Base-by-base conservation (phyloP, 2,797 vertebrate species). In the Hafferia zeledoni region DNA sequence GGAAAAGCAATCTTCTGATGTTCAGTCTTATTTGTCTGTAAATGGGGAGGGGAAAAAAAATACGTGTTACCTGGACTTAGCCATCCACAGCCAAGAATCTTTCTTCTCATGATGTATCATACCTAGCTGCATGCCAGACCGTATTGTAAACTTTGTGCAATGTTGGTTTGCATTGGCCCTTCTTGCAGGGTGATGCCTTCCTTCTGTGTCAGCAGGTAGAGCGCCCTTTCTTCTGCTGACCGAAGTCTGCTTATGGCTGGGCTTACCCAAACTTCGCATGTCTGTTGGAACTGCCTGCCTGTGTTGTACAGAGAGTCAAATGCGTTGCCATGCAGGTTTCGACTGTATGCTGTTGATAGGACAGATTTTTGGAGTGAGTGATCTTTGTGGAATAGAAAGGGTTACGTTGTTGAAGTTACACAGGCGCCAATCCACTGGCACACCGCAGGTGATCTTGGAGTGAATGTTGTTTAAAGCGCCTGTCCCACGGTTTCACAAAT, bases 381-480 rank as follows among this genome's bases (percentile, higher is more conserved):
- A 19, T 46, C 19, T 35, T 23, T 53, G 67, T 53, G 64, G 91
- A 63, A 27, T 6, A 28, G 18, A 75, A 95, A 87, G 86, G 75
- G 83, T 75, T 92, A 86, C 35, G 30, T 39, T 83, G 90, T 43
- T 76, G 76, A 56, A 77, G 92, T 87, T 93, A 25, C 88, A 31
- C 61, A 55, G 93, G 92, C 93, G 89, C 96, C 96, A 52, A 83
- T 94, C 79, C 87, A 19, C 86, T 81, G 79, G 87, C 76, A 87
- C 96, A 88, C 96, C 75, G 22, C 94, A 97, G 96, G 92, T 94
- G 89, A 96, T 95, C 89, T 50, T 49, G 3, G 37, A 94, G 89
- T 65, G 85, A 95, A 94, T 97, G 97, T 97, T 97, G 94, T 97
- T 97, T 97, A 95, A 97, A 97, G 95, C 92, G 83, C 95, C 95